Conservation (phyloP, 1,140 invertebrate genomes). For the Onthophagus taurus region DNA sequence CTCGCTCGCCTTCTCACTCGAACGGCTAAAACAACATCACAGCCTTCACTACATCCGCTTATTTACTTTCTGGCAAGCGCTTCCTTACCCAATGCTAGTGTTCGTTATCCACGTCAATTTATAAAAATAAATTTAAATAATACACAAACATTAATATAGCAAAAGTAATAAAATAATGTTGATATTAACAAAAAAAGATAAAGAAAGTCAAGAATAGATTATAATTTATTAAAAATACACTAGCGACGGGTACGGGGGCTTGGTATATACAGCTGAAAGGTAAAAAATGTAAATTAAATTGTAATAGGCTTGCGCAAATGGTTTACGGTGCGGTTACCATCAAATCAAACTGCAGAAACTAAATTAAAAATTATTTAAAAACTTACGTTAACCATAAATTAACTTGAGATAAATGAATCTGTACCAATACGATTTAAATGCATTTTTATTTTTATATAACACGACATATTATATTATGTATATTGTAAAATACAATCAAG, state of each 20-base stretch:
- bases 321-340: too few species aligned
- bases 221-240: too few species aligned
- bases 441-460: too few species aligned
- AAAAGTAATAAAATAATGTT: background rate
- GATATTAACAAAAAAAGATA: background rate
- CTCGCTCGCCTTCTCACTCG: constrained; percentile 34
- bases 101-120: background rate
- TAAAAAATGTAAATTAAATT: constrained; percentile 18
- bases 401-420: too few species aligned
- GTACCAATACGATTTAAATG: too few species aligned
- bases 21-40: constrained; percentile 37
- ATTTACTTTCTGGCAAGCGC: constrained; percentile 1
- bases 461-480: too few species aligned
- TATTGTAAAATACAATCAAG: too few species aligned
- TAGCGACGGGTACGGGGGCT: constrained; percentile 24
- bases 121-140: background rate
- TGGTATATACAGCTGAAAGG: constrained; percentile 27
- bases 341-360: too few species aligned
- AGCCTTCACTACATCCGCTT: constrained; percentile 21
- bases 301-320: background rate
- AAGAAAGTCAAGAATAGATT: background rate
- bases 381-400: too few species aligned
- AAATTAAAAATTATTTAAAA: too few species aligned
- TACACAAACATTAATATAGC: background rate
- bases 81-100: constrained; percentile 6